Conservation (phyloP, 2,888 invertebrate genomes). For the Plagodis pulveraria region DNA sequence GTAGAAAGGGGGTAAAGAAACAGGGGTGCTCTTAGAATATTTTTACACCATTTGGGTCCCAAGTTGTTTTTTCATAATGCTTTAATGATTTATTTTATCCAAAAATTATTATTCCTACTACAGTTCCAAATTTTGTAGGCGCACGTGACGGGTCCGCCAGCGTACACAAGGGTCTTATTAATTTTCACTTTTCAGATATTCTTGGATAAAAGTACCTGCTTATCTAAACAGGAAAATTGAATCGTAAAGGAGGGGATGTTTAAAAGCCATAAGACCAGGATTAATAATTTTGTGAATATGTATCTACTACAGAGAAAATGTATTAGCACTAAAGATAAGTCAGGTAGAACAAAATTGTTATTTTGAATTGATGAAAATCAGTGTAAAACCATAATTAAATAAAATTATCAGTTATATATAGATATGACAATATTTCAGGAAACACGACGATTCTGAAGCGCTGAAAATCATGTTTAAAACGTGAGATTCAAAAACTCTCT, state of each 20-base stretch:
- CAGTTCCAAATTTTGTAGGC: slow-evolving; percentile 52
- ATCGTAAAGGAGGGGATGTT: slow-evolving; percentile 13
- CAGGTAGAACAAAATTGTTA: too few species aligned
- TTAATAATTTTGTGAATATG: too few species aligned
- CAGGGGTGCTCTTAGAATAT: slow-evolving; percentile 41
- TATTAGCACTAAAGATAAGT: too few species aligned
- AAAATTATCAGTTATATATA: too few species aligned
- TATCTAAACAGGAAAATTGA: slow-evolving; percentile 24
- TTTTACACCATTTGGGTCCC: slow-evolving; percentile 35
- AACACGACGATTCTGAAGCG: slow-evolving; percentile 4
- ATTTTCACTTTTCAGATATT: slow-evolving; percentile 31
- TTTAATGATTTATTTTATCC: slow-evolving; percentile 52
- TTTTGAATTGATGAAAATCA: too few species aligned
- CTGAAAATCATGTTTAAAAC: slow-evolving; percentile 40
- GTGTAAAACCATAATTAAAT: too few species aligned
- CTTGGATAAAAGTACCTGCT: slow-evolving; percentile 20
- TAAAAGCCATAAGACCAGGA: slow-evolving; percentile 10
- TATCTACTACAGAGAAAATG: too few species aligned
- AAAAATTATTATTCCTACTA: slow-evolving; percentile 63
- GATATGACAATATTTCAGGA: not conserved
- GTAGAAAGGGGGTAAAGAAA: slow-evolving; percentile 31
- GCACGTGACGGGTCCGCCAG: slow-evolving; percentile 52
- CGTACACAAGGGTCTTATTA: slow-evolving; percentile 32
- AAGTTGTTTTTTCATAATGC: slow-evolving; percentile 46
- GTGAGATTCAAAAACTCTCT: slow-evolving; percentile 44